These are phyloP conservation scores for Cryptomyrus ogoouensis DNA, from an alignment of 2,113 vertebrate genomes.

Conservation along the genomic window DNA sequence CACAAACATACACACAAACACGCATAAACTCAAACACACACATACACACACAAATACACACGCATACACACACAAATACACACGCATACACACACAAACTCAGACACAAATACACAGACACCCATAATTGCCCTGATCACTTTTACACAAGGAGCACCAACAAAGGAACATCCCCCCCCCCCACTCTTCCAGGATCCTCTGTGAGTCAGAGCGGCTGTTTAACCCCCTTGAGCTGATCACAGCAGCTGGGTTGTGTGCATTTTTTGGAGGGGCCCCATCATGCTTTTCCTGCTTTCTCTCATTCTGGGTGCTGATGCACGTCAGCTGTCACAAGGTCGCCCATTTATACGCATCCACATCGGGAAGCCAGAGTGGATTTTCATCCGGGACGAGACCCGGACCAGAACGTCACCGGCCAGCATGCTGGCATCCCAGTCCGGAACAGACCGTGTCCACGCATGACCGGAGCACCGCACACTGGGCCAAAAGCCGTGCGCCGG, in stretches of 20 bases:
- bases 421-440: not conserved
- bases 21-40: accelerated
- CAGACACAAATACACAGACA: not conserved
- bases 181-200: not conserved
- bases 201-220: not conserved
- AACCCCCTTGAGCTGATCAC: not conserved
- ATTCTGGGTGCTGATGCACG: not conserved
- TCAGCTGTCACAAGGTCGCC: not conserved
- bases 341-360: not conserved
- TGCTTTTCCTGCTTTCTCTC: not conserved
- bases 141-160: not conserved
- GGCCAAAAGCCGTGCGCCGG: not conserved
- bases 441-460: conserved; percentile 4
- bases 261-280: not conserved
- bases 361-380: not conserved
- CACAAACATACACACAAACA: too few relatives aligned
- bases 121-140: not conserved
- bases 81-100: not conserved
- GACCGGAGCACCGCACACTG: not conserved
- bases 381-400: not conserved
- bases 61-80: not conserved
- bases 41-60: not conserved
- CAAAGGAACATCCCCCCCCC: not conserved
- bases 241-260: not conserved
- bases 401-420: not conserved